A percentile compares a stretch with the other conserved stretches of the same genome.
These are phyloP conservation scores for Brachylomia viminalis DNA, from an alignment of 2,888 invertebrate genomes.

Conservation along the genomic window DNA sequence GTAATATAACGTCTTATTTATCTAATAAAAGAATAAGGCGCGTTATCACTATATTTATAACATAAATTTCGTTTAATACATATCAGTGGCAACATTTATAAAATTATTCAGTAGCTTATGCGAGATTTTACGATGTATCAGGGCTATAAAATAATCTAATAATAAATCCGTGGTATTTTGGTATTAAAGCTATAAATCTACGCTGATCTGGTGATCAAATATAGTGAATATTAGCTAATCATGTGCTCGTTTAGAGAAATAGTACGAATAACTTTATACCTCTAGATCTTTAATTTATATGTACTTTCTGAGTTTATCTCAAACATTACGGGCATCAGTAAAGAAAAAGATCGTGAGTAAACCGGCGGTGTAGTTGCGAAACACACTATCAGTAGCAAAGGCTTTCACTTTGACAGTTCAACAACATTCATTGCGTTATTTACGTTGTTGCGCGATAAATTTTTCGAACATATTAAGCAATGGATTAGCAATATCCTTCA, in stretches of 20 bases:
- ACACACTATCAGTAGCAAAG: no score
- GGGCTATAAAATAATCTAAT: conserved; percentile 49
- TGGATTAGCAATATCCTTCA: no score
- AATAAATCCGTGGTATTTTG: conserved; percentile 33
- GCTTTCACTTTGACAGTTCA: no score
- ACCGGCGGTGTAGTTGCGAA: no score
- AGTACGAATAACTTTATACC: not conserved
- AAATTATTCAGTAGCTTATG: conserved; percentile 53
- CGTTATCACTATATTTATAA: conserved; percentile 44
- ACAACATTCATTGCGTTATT: no score
- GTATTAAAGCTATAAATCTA: conserved; percentile 20
- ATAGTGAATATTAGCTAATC: not conserved
- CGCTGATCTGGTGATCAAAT: conserved; percentile 20
- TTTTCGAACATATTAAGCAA: no score
- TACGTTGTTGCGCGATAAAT: no score
- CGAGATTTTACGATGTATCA: conserved; percentile 17
- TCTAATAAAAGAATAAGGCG: conserved; percentile 8
- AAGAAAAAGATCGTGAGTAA: no score
- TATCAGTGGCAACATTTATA: conserved; percentile 27
- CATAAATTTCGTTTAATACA: not conserved
- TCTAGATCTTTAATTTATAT: not conserved
- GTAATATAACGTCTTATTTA: conserved; percentile 24
- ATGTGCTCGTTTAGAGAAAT: not conserved
- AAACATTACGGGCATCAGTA: no score
- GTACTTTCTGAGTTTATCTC: no score